Evolutionary conservation across 1,140 invertebrate genomes (phyloP), one percentile per base, ranked within the genome.

Genomic region (Saccostrea cuccullata): DNA sequence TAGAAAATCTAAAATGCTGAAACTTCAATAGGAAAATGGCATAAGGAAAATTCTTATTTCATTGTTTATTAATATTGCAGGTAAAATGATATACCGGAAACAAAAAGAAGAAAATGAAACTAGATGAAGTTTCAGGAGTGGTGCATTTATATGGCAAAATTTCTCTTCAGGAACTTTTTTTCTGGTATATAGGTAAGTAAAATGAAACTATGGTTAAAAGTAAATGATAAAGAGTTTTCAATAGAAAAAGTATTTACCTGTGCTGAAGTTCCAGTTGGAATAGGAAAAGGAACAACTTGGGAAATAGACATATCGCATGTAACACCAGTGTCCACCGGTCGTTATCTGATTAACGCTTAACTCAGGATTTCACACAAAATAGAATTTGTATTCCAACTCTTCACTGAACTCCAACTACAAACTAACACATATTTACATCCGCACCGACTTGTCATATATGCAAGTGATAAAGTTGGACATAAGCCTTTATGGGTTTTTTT

Each of bases 361-460:
- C 30, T 77, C 30, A 13, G 15, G 55, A 84, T n/a, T 55, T 56
- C 47, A 84, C 82, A 55, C 82, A 20, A 20, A 20, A 55, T 56
- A 23, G 11, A 55, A 84, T 56, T 55, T 47, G 82, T 83, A 84
- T 84, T 36, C 40, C 55, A 12, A 23, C 40, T 55, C 82, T 55
- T 6, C 55, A 55, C 40, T 84, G 55, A 84, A 84, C 40, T 56
- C 17, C 40, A 55, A 15, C 55, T 30, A 82, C 30, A 82, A 55
- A 84, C 55, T 84, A 84, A 84, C 82, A 84, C 82, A 84, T 84
- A 84, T 56, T 84, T 55, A 84, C 82, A 84, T 84, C 70, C 70
- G 70, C 26, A 30, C 70, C 23, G 70, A 77, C 70, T 77, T 77
- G 70, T 77, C 70, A 77, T 77, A 77, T 77, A 77, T 77, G 70